phyloP scores from a whole-genome alignment of 92 coral and sea anemone species.

The Epizoanthus stellaris region DNA sequence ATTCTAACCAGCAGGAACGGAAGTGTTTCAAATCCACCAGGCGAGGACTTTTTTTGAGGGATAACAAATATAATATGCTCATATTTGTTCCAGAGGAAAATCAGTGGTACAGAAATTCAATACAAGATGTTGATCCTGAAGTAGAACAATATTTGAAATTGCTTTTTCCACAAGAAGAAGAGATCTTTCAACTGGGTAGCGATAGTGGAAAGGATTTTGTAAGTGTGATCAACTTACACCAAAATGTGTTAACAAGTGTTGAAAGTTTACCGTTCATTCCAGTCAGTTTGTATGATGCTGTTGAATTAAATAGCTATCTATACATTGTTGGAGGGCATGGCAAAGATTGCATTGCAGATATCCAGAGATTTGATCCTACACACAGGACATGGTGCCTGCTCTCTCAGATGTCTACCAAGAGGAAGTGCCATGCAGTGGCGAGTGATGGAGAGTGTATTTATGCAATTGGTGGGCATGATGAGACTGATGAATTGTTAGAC shows the following conservation, averaged over 20 bases:
- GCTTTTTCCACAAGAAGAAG: not conserved
- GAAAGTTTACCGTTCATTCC: not conserved
- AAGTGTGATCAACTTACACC: conserved; percentile 3
- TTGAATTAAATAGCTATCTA: not conserved
- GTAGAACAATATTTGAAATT: not conserved
- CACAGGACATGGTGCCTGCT: not conserved
- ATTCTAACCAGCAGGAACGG: not conserved
- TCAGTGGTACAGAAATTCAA: conserved; percentile 1
- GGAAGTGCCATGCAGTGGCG: conserved; percentile 1
- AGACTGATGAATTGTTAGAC: not conserved
- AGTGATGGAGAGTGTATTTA: not conserved
- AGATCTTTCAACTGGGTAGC: not conserved
- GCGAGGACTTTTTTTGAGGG: not conserved
- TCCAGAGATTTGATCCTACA: not conserved
- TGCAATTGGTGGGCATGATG: conserved; percentile 6
- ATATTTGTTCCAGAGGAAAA: not conserved
- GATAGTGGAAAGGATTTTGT: not conserved
- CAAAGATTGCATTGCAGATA: not conserved
- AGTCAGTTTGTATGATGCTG: not conserved
- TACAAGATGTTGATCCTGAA: not conserved
- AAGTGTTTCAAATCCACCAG: not conserved
- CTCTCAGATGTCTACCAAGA: not conserved
- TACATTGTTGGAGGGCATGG: not conserved
- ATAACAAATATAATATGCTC: not conserved
- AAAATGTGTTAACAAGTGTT: not conserved